Conservation (phyloP, 2,113 vertebrate species). For the Lophura nycthemera region DNA sequence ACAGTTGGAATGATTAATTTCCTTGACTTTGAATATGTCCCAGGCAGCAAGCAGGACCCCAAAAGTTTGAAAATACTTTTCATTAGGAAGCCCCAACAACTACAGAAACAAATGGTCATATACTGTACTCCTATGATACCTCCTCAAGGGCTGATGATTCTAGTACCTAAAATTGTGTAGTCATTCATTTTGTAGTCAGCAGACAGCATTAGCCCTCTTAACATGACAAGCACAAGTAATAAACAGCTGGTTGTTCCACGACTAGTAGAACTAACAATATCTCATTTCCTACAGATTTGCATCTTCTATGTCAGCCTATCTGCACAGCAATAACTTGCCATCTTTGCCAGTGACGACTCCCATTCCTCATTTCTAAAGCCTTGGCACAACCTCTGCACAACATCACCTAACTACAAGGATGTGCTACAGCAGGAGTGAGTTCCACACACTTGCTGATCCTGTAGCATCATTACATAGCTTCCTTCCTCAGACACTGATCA, state of each 20-base stretch:
- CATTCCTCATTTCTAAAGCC: not conserved
- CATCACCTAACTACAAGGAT: not conserved
- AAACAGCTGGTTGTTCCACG: not conserved
- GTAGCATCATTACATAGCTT: not conserved
- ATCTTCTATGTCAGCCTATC: not conserved
- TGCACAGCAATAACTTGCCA: not conserved
- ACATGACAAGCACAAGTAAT: not conserved
- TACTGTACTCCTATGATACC: not conserved
- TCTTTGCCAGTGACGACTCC: not conserved
- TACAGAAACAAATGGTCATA: not conserved
- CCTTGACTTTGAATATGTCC: not conserved
- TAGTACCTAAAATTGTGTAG: not conserved
- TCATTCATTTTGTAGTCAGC: not conserved
- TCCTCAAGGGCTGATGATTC: not conserved
- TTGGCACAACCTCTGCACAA: not conserved
- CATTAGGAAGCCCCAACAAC: not conserved
- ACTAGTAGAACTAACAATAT: not conserved
- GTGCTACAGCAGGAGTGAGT: rapidly evolving
- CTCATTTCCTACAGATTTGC: not conserved
- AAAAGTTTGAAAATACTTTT: not conserved
- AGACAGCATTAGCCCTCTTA: not conserved
- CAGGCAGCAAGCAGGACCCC: not conserved
- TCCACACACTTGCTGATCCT: not conserved
- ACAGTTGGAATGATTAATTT: not conserved
- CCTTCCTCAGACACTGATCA: not conserved